These are phyloP conservation scores for Brevimyrus niger DNA, from an alignment of 2,113 vertebrate species.

Conservation along the genomic window DNA sequence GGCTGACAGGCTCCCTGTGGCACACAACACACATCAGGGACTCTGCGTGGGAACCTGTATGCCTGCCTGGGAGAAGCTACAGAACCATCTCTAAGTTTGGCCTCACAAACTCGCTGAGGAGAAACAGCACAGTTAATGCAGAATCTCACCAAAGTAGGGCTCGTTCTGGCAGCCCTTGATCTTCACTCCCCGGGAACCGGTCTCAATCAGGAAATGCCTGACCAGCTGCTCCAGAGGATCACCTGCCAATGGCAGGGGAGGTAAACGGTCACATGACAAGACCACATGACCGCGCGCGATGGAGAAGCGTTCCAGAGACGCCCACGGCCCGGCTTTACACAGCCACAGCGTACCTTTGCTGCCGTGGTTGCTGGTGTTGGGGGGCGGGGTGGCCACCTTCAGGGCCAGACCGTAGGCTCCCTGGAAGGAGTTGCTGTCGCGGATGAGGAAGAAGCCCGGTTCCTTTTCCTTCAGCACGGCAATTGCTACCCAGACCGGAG, in stretches of 20 bases:
- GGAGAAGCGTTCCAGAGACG: not conserved
- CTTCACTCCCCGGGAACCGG: conserved; percentile 80
- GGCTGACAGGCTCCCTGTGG: conserved; percentile 78
- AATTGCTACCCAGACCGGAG: conserved; percentile 59
- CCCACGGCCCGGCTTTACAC: not conserved
- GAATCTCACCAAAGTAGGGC: conserved; percentile 72
- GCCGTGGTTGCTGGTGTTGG: conserved; percentile 64
- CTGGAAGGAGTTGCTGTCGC: conserved; percentile 88
- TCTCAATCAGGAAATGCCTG: conserved; percentile 86
- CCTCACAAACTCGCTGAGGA: not conserved
- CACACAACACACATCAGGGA: conserved; percentile 17
- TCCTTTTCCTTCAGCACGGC: conserved; percentile 75
- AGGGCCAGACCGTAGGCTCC: conserved; percentile 86
- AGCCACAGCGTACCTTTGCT: conserved; percentile 62
- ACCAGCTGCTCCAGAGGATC: conserved; percentile 82
- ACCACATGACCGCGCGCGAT: not conserved
- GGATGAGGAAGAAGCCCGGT: conserved; percentile 78
- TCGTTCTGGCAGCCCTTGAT: conserved; percentile 87
- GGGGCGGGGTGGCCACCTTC: conserved; percentile 79
- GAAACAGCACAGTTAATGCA: not conserved
- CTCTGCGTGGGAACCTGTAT: not conserved
- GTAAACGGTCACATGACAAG: not conserved
- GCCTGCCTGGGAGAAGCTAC: not conserved
- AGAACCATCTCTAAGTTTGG: not conserved
- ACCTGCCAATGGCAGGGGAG: conserved; percentile 35